Base-by-base conservation (phyloP, 2,113 vertebrate species). In the Anhinga rufa region DNA sequence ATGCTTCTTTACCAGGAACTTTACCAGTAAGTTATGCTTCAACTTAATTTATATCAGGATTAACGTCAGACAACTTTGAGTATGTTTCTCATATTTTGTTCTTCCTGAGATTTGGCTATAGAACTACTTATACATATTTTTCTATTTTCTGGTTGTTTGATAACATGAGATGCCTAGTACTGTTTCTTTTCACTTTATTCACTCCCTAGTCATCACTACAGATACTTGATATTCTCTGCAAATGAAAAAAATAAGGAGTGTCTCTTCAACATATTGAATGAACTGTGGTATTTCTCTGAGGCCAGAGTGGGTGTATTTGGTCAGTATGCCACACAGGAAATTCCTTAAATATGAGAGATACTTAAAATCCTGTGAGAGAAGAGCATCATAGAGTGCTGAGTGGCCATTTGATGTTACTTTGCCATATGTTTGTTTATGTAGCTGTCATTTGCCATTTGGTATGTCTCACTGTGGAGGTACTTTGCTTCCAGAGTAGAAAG, bases 1-100 rank as follows among this genome's bases (percentile, higher is more conserved):
- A 99, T 96, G 99, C 99, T 34, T 99, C 99, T 49, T 98, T 99
- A 82, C 99, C 99, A 10, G 99, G 99, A 96, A 99, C 99, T n/a
- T 98, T 99, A 94, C 99, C 99, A 26, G 99, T 99, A 98, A 99
- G 99, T 97, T 88, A 76, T 84, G 29, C 76, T 91, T 81, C 40
- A 48, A 29, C 48, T 74, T 95, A 6, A 64, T 93, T 94, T 89
- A 32, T 76, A 9, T 57, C 25, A 36, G 14, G 13, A 52, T 76
- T 85, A 38, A 72, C 52, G 14, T 83, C 52, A 79, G 57, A 48
- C 36, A 54, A 31, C 9, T 93, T 71, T 62, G 38, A 2, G 0
- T 69, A 9, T 71, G 9, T 72, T 88, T 62, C n/a, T 77, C n/a
- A 4, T 85, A 26, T 31, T 80, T 61, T 79, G 8, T 77, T 85